Conservation (phyloP, 2,797 vertebrate genomes). For the Liparis tanakae region DNA sequence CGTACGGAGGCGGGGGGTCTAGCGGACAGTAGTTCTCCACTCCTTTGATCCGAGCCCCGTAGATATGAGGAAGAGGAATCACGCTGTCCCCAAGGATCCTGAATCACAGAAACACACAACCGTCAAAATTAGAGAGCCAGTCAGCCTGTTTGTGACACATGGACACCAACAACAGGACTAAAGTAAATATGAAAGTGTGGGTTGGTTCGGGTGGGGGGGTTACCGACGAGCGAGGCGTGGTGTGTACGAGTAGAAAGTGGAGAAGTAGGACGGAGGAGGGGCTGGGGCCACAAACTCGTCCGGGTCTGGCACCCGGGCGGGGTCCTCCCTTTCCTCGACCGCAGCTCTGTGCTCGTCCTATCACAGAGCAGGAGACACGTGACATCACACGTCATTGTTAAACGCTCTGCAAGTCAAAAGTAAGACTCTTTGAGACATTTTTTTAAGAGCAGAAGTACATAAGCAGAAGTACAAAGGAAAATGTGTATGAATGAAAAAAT, state of each 20-base stretch:
- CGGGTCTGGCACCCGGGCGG: conserved; percentile 72
- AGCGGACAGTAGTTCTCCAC: conserved; percentile 86
- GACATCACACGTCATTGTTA: conserved; percentile 20
- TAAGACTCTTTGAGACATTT: too few species aligned
- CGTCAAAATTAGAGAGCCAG: neutral
- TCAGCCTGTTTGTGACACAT: neutral
- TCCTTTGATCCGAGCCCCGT: conserved; percentile 81
- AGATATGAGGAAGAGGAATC: conserved; percentile 85
- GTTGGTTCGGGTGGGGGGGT: neutral
- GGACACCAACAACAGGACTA: neutral
- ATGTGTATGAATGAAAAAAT: too few species aligned
- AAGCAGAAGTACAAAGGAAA: too few species aligned
- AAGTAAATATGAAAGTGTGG: neutral
- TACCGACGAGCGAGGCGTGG: conserved; percentile 83
- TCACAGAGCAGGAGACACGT: conserved; percentile 20
- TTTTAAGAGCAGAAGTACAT: too few species aligned
- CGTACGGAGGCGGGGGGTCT: conserved; percentile 87
- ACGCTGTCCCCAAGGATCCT: conserved; percentile 82
- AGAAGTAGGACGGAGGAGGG: conserved; percentile 90
- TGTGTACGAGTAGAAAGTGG: conserved; percentile 82
- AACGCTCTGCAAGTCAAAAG: too few species aligned
- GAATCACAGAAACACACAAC: conserved; percentile 28
- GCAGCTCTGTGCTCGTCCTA: conserved; percentile 84
- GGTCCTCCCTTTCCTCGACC: conserved; percentile 84
- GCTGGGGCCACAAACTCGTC: conserved; percentile 87